These are phyloP conservation scores for Triplophysa rosa DNA, from an alignment of 2,113 vertebrate genomes.

Conservation along the genomic window DNA sequence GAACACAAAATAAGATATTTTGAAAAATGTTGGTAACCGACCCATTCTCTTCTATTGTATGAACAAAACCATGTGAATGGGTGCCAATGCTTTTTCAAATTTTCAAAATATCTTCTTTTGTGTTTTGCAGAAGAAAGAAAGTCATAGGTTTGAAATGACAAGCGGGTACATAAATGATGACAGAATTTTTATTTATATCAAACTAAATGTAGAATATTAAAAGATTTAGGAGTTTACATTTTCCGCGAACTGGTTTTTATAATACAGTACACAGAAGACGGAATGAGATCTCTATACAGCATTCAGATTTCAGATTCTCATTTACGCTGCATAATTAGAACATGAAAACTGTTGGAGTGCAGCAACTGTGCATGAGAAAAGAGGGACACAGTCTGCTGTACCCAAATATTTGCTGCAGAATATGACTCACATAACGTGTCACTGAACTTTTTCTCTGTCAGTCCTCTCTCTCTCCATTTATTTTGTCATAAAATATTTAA, in stretches of 20 bases:
- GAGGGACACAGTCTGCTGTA: not conserved
- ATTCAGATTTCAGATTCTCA: conserved; percentile 27
- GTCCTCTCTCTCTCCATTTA: not conserved
- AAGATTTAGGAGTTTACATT: too few relatives aligned
- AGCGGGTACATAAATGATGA: too few relatives aligned
- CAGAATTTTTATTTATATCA: too few relatives aligned
- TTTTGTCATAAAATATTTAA: not conserved
- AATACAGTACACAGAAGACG: conserved; percentile 18
- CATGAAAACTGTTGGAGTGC: conserved; percentile 12
- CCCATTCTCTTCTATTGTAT: too few relatives aligned
- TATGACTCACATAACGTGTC: not conserved
- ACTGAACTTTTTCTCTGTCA: not conserved
- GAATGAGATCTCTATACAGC: conserved; percentile 12
- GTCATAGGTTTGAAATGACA: too few relatives aligned
- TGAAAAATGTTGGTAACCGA: too few relatives aligned
- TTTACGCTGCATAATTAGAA: conserved; percentile 44
- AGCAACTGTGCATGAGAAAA: not conserved
- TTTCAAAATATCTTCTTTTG: too few relatives aligned
- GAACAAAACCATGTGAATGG: too few relatives aligned
- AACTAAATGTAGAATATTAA: too few relatives aligned
- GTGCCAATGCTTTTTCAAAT: too few relatives aligned
- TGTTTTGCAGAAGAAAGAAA: too few relatives aligned
- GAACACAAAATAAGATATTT: too few relatives aligned
- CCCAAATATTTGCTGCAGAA: conserved; percentile 15
- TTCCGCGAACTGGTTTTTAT: not conserved